Base-by-base conservation (phyloP, 2,888 invertebrate genomes). In the Xestoiulus laeticollis region DNA sequence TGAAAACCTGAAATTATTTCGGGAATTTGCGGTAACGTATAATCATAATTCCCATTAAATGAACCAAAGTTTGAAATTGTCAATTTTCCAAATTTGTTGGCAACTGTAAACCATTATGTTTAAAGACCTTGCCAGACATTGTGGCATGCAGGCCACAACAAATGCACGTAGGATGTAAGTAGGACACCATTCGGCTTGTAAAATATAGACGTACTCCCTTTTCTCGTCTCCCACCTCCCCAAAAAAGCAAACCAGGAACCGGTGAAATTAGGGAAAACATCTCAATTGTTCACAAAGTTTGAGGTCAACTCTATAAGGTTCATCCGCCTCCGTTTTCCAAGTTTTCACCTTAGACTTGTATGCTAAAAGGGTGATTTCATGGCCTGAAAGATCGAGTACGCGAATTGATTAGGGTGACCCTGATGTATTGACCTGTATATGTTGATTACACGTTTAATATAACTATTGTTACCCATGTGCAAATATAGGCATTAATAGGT, bases 301-400 rank as follows among this genome's bases (percentile, higher is more conserved):
- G 59, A 59, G 59, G 59, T 59, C 59, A 59, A 59, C 59, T 10
- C n/a, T n/a, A n/a, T n/a, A 8, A 22, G 59, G 59, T 59, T 48
- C 48, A 48, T 14, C 19, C 48, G 48, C 19, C 19, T 48, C 8
- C 19, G 14, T 48, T 4, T 48, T 48, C 14, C 48, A 10, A 1
- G 14, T 6, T 48, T 59, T 22, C 1, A 8, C 59, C 22, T n/a
- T 22, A 59, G 59, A 59, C 59, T 22, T 59, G 59, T 59, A 59
- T 59, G 59, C 59, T 59, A 59, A 59, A n/a, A 59, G 59, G n/a
- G n/a, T 59, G n/a, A 22, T 59, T 59, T 59, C 22, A 59, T 59
- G 59, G 59, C 59, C 59, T n/a, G 59, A 22, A 59, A 59, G 59
- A 59, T 22, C 22, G 22, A 59, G 59, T 59, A 22, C 59, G 59